Conservation (phyloP, 2,888 invertebrate genomes). For the Melangyna quadrimaculata region DNA sequence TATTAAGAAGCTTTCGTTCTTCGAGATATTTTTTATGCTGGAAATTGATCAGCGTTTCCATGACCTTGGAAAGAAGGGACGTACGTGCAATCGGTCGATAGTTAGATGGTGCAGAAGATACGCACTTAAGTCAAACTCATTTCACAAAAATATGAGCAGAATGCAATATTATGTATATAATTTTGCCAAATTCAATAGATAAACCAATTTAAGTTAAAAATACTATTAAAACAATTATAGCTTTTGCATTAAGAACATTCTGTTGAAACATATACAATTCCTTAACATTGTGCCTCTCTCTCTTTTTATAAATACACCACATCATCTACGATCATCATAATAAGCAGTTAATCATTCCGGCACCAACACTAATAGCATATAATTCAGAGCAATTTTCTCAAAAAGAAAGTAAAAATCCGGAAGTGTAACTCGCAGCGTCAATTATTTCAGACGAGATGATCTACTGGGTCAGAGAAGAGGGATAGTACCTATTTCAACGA, state of each 20-base stretch:
- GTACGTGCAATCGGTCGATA: too few relatives aligned
- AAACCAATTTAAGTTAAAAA: too few relatives aligned
- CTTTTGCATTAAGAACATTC: background rate
- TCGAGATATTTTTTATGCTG: too few relatives aligned
- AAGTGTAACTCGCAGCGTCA: conserved; percentile 50
- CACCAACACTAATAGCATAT: background rate
- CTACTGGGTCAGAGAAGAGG: conserved; percentile 53
- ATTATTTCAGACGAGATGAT: conserved; percentile 12
- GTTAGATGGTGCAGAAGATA: too few relatives aligned
- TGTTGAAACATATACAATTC: background rate
- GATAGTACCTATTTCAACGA: conserved; percentile 26
- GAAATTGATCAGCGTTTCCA: too few relatives aligned
- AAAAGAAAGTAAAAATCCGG: conserved; percentile 67
- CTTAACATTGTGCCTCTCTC: background rate
- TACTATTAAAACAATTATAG: too few relatives aligned
- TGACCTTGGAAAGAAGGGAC: too few relatives aligned
- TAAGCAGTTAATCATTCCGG: conserved; percentile 7
- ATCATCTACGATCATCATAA: conserved; percentile 14
- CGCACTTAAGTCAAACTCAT: too few relatives aligned
- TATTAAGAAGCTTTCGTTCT: too few relatives aligned
- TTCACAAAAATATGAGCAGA: too few relatives aligned
- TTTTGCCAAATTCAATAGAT: too few relatives aligned
- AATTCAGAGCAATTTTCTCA: conserved; percentile 26
- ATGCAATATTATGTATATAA: too few relatives aligned
- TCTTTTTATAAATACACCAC: background rate